phyloP scores from a whole-genome alignment of 1,140 invertebrate species.

The Drosophila ercepeae region DNA sequence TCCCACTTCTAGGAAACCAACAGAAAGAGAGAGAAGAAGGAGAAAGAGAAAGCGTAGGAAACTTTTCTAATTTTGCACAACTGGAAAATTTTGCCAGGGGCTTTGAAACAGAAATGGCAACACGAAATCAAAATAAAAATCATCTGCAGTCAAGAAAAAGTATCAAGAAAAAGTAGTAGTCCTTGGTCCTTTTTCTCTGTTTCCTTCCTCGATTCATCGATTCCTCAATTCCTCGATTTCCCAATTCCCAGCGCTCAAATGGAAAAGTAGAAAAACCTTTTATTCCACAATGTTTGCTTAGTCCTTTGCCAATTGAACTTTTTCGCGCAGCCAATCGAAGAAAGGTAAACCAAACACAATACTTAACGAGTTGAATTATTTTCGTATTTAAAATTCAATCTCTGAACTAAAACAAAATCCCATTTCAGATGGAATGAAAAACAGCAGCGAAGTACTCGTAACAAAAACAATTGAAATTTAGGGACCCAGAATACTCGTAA shows the following conservation, averaged over 20 bases:
- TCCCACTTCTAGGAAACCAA: conserved; percentile 38
- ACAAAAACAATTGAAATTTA: no score
- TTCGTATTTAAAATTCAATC: conserved; percentile 83
- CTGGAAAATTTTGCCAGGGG: conserved; percentile 58
- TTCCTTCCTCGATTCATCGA: background rate
- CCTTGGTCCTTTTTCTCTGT: no score
- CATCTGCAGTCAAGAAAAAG: conserved; percentile 46
- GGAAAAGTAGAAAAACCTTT: conserved; percentile 83
- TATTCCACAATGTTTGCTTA: conserved; percentile 81
- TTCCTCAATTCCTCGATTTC: background rate
- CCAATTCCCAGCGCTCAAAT: conserved; percentile 28
- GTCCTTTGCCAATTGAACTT: conserved; percentile 81
- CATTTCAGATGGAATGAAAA: background rate
- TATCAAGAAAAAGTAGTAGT: conserved; percentile 15
- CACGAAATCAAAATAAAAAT: conserved; percentile 63
- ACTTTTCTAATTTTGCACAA: conserved; percentile 78
- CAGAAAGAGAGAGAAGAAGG: conserved; percentile 25
- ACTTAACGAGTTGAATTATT: conserved; percentile 80
- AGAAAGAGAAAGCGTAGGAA: conserved; percentile 27
- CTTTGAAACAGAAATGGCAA: conserved; percentile 48
- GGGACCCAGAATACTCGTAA: background rate
- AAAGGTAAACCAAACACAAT: conserved; percentile 57
- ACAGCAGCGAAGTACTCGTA: background rate
- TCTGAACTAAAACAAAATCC: conserved; percentile 80
- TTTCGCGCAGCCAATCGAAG: conserved; percentile 48